Evolutionary conservation across 30 jellyfish, hydroid and myxozoan species (phyloP), one percentile per base, ranked within the genome.

Genomic region (Phacellophora camtschatica): DNA sequence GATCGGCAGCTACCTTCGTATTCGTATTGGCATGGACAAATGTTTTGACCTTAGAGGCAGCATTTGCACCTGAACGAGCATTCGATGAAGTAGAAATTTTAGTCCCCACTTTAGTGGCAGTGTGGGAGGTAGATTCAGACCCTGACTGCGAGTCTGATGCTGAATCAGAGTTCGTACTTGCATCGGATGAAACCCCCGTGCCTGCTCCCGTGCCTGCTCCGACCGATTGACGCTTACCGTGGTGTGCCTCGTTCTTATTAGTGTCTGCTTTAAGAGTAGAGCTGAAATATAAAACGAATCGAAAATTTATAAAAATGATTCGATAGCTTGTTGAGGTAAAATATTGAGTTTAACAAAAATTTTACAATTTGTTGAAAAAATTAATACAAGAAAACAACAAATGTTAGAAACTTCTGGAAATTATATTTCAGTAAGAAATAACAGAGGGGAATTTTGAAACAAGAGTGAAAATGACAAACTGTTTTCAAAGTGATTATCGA

Each of bases 11-110:
- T 2, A 94, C 97, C 66, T 88, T 94, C 16, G 99, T 94, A 39
- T 94, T 90, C 11, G 97, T 94, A 82, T 66, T 86, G 0, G 99
- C 97, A 57, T 94, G 95, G 24, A 96, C 99, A 58, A 58, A 94
- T 18, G 99, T 88, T 69, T 94, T 94, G 64, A 88, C 99, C 88
- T 88, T 87, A 10, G 99, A 95, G n/a, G 99, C 99, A 29, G 94
- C 88, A 61, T 87, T 87, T 16, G 99, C 97, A 22, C 97, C 97
- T 20, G 98, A 74, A 23, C 96, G 75, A 19, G 99, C 99, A 69
- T 94, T 94, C 37, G 97, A 86, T 20, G 95, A 65, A 1, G 99
- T 88, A 81, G 97, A 84, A 13, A 94, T 87, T 83, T 85, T 85
- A 25, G 99, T 94, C 61, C 85, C 84, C 48, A 87, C 97, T 87